A percentile compares a stretch with the other conserved stretches of the same genome.
Evolutionary conservation across 1,140 invertebrate genomes (phyloP).

Genomic region (Theocolax elegans): DNA sequence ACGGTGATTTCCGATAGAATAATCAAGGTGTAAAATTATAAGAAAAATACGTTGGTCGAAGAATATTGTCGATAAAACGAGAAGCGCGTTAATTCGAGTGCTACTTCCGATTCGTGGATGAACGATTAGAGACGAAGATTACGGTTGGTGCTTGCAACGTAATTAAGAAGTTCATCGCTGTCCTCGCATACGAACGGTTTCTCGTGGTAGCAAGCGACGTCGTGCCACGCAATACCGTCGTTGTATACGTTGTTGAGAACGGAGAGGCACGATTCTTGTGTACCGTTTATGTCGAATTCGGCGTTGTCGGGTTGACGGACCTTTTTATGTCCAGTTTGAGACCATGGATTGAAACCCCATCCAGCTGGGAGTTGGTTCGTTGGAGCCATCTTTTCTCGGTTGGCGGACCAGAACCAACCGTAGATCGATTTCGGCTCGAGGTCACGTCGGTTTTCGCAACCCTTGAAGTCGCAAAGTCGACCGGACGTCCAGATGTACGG

Average conservation of each 20-base stretch:
- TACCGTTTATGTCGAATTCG: constrained; percentile 91
- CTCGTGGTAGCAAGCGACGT: constrained; percentile 92
- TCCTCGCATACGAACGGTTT: constrained; percentile 92
- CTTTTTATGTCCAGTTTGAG: constrained; percentile 89
- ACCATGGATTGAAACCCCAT: constrained; percentile 87
- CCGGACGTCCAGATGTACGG: constrained; percentile 93
- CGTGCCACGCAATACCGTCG: constrained; percentile 91
- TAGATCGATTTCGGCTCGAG: constrained; percentile 85
- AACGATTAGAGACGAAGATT: constrained; percentile 82
- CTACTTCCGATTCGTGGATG: too few relatives aligned
- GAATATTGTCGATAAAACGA: too few relatives aligned
- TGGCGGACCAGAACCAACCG: constrained; percentile 94
- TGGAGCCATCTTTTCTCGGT: constrained; percentile 86
- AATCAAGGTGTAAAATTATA: too few relatives aligned
- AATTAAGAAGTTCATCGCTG: constrained; percentile 85
- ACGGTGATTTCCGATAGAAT: too few relatives aligned
- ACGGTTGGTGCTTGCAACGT: constrained; percentile 83
- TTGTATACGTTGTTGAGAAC: constrained; percentile 92
- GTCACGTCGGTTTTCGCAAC: constrained; percentile 86
- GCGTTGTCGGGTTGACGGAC: constrained; percentile 88
- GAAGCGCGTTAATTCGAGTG: too few relatives aligned
- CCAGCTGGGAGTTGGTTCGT: constrained; percentile 78
- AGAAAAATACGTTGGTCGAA: too few relatives aligned
- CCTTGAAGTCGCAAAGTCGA: constrained; percentile 91
- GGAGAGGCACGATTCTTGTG: constrained; percentile 85